Evolutionary conservation across 2,797 vertebrate species (phyloP).

Genomic region (Hemibagrus guttatus): DNA sequence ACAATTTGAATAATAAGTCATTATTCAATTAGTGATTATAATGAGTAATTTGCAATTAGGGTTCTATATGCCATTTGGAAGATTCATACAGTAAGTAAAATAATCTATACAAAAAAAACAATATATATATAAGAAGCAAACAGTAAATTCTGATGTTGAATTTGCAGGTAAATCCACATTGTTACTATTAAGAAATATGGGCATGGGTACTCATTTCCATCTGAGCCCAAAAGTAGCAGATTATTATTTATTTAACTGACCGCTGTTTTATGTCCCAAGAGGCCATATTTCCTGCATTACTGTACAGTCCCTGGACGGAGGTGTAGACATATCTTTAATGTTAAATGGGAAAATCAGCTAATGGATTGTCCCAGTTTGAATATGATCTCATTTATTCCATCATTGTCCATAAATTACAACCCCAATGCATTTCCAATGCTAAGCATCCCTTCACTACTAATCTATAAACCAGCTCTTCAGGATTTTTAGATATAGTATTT

Average conservation of each 20-base stretch:
- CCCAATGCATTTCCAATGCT: conserved; percentile 5
- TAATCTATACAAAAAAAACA: not conserved
- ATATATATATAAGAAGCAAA: not conserved
- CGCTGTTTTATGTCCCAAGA: conserved; percentile 57
- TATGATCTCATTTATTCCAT: conserved; percentile 74
- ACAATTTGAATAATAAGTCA: not conserved
- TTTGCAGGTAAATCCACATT: not conserved
- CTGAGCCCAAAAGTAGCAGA: conserved; percentile 39
- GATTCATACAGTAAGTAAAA: not conserved
- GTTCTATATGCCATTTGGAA: not conserved
- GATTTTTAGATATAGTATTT: conserved; percentile 16
- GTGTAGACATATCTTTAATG: conserved; percentile 65
- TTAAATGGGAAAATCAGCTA: conserved; percentile 65
- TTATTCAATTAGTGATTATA: too few relatives aligned
- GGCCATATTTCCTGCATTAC: conserved; percentile 72
- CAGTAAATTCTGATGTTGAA: not conserved
- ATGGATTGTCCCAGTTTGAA: conserved; percentile 64
- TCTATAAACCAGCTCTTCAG: conserved; percentile 14
- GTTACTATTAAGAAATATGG: conserved; percentile 6
- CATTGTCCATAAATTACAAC: conserved; percentile 58
- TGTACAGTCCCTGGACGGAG: conserved; percentile 71
- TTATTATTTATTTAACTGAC: conserved; percentile 71
- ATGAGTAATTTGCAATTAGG: too few relatives aligned
- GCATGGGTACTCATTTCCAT: conserved; percentile 42
- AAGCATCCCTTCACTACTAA: not conserved